A percentile compares a stretch with the other conserved stretches of the same genome.
Evolutionary conservation across 2,888 invertebrate species (phyloP).

Genomic region (Drepana falcataria): DNA sequence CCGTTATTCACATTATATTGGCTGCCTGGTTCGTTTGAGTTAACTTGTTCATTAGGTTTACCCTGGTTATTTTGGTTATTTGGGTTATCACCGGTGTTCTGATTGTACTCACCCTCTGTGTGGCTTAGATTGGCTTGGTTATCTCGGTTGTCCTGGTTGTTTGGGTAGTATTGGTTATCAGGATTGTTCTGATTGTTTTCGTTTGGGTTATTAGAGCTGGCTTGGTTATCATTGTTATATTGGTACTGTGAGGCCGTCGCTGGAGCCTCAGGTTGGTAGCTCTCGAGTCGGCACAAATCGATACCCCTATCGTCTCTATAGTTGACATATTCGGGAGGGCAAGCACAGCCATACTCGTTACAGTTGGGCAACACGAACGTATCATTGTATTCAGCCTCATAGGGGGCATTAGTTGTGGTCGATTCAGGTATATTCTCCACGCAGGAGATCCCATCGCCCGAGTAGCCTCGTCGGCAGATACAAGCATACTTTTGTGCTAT

Average conservation of each 20-base stretch:
- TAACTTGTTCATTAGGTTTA: too few relatives aligned
- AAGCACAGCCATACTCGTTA: constrained; percentile 41
- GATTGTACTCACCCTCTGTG: neutral
- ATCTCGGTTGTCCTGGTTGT: neutral
- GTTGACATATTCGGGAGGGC: constrained; percentile 54
- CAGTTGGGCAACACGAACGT: constrained; percentile 55
- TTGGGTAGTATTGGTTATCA: neutral
- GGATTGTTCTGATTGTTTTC: neutral
- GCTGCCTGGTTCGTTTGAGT: too few relatives aligned
- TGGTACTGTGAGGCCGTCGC: constrained; percentile 5
- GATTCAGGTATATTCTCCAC: constrained; percentile 17
- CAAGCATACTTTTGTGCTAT: constrained; percentile 62
- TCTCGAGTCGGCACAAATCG: constrained; percentile 48
- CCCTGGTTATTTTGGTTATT: neutral
- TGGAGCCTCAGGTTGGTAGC: constrained; percentile 12
- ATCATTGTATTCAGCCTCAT: constrained; percentile 57
- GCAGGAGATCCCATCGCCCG: constrained; percentile 82
- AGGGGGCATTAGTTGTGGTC: constrained; percentile 16
- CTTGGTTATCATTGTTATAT: constrained; percentile 2
- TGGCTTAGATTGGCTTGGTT: neutral
- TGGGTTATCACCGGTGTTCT: neutral
- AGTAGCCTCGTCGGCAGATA: constrained; percentile 82
- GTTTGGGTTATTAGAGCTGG: too few relatives aligned
- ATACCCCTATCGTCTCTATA: constrained; percentile 49
- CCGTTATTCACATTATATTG: neutral